Percentiles rank a stretch among this genome's conserved stretches.
Conservation (phyloP, 2,113 vertebrate species). For the Mixornis gularis region DNA sequence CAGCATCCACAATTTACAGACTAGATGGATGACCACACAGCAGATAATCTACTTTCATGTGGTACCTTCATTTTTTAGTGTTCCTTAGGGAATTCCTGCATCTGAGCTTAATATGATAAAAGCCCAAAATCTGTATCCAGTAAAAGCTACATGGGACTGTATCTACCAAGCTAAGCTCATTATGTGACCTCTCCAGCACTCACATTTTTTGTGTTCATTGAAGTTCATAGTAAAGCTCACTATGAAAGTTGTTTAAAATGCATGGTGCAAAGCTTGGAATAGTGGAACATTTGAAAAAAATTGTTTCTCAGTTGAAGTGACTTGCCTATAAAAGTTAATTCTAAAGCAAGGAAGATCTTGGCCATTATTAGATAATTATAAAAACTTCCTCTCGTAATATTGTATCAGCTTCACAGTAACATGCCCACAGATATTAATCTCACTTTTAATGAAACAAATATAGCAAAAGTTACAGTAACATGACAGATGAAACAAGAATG, state of each 20-base stretch:
- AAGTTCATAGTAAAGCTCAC: background rate
- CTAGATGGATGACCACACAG: background rate
- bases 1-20: background rate
- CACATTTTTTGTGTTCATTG: background rate
- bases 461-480: background rate
- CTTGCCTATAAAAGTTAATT: background rate
- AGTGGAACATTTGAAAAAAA: background rate
- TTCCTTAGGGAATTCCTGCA: background rate
- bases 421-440: background rate
- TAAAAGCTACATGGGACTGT: background rate
- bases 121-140: background rate
- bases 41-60: background rate
- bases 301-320: background rate
- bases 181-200: background rate
- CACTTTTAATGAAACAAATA: background rate
- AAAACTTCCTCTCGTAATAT: background rate
- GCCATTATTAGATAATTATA: background rate
- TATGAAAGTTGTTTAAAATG: background rate
- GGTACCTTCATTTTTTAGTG: background rate
- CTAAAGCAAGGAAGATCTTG: background rate
- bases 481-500: background rate
- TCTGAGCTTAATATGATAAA: background rate
- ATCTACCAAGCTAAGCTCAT: background rate
- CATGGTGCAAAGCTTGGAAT: background rate
- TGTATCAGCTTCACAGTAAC: background rate